Evolutionary conservation across 2,113 vertebrate species (phyloP), one percentile per base, ranked within the genome.

Genomic region (Chaenogobius annularis): DNA sequence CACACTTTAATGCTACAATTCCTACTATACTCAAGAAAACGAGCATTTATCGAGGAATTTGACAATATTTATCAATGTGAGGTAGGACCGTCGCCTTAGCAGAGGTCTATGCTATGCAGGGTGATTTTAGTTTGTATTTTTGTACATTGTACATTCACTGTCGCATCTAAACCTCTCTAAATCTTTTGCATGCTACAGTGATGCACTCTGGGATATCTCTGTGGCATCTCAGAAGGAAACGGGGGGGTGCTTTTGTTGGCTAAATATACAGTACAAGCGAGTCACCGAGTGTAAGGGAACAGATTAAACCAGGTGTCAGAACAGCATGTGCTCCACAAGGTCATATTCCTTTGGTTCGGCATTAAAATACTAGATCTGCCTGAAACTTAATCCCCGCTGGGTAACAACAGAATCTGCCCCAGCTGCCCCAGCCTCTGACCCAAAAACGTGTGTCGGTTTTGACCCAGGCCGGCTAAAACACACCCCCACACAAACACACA

Each of bases 381-480:
- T 77, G 74, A 71, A 80, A 86, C 75, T 76, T 82, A 87, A 87
- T 89, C 86, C 76, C 84, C 10, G 71, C 76, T 73, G 72, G 78
- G 87, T 59, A 61, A 78, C 78, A 82, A 82, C 83, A 81, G 46
- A 74, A 77, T 82, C 74, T 82, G 75, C 69, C 56, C 78, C 73
- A 37, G 58, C 74, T 82, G 75, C 69, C 56, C 78, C 73, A 37
- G 58, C 35, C 68, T 13, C 1, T 66, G 22, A 58, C 75, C 23
- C 66, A 10, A 46, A 73, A 81, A 85, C 52, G 73, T 75, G 78
- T 66, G 72, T 46, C 19, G 10, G 47, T 71, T 46, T 59, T 55
- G 47, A 1, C 31, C 35, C 50, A 10, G 72, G 68, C n/a, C 52
- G 50, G 50, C 35, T 72, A 52, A 19, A 52, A 10, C 50, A 52